Percentiles rank a stretch among this genome's conserved stretches.
These are phyloP conservation scores for Malaclemys terrapin DNA, from an alignment of 2,113 vertebrate genomes.

Conservation along the genomic window DNA sequence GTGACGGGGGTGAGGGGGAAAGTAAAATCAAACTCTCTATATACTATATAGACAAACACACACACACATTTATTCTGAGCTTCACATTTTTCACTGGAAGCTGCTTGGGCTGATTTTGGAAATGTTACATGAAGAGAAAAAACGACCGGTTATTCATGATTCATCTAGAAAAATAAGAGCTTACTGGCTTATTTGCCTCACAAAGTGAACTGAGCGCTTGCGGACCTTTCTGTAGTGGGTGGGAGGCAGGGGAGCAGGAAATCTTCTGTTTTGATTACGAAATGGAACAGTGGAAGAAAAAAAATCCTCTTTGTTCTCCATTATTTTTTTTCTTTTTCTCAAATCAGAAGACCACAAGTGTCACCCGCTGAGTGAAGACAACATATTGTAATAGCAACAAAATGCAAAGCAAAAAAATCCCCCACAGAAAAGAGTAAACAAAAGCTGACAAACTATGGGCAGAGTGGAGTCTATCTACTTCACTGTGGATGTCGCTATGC, in stretches of 20 bases:
- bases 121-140: neutral
- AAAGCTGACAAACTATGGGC: conserved; percentile 28
- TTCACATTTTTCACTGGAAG: neutral
- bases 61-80: neutral
- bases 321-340: neutral
- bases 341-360: conserved; percentile 26
- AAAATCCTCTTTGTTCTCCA: conserved; percentile 39
- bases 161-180: conserved; percentile 1
- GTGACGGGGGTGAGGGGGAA: neutral
- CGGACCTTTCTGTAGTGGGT: conserved; percentile 46
- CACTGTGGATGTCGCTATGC: conserved; percentile 43
- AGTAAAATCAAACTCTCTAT: neutral
- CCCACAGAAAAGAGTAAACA: neutral
- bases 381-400: conserved; percentile 1
- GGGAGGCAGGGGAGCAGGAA: conserved; percentile 42
- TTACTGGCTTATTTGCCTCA: conserved; percentile 22
- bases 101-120: neutral
- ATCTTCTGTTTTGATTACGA: conserved; percentile 28
- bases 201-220: conserved; percentile 50
- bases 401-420: neutral
- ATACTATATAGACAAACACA: too few species aligned
- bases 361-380: neutral
- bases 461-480: conserved; percentile 35
- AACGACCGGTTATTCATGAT: neutral
- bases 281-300: conserved; percentile 28